Evolutionary conservation across 2,797 vertebrate genomes (phyloP).

Genomic region (Loriculus beryllinus): DNA sequence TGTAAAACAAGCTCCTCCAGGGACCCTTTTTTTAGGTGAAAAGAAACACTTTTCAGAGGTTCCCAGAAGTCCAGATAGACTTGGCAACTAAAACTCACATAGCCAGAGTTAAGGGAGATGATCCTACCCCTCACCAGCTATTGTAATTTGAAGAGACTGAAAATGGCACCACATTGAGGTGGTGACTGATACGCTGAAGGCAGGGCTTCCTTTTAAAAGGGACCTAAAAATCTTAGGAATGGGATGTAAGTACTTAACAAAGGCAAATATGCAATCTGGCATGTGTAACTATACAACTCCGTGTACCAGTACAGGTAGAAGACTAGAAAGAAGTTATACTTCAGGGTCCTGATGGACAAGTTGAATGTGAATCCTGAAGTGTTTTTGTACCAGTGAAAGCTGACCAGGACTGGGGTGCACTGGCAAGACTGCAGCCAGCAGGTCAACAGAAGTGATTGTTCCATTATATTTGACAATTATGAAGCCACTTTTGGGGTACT

Average conservation of each 20-base stretch:
- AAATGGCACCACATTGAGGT: not conserved
- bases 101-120: not conserved
- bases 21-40: not conserved
- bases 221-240: not conserved
- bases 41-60: not conserved
- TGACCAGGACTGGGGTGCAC: not conserved
- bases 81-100: not conserved
- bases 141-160: not conserved
- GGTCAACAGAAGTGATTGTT: not conserved
- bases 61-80: not conserved
- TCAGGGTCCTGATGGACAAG: not conserved
- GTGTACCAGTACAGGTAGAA: not conserved
- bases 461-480: not conserved
- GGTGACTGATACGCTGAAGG: not conserved
- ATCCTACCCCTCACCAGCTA: not conserved
- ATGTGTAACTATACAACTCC: not conserved
- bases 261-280: not conserved
- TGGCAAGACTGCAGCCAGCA: not conserved
- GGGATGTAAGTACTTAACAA: not conserved
- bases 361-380: not conserved
- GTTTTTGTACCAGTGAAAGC: not conserved
- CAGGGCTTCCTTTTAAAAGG: not conserved
- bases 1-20: not conserved
- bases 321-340: not conserved
- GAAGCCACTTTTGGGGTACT: not conserved